A percentile compares a stretch with the other conserved stretches of the same genome.
Evolutionary conservation across 2,113 vertebrate species (phyloP).

Genomic region (Cranoglanis bouderius): DNA sequence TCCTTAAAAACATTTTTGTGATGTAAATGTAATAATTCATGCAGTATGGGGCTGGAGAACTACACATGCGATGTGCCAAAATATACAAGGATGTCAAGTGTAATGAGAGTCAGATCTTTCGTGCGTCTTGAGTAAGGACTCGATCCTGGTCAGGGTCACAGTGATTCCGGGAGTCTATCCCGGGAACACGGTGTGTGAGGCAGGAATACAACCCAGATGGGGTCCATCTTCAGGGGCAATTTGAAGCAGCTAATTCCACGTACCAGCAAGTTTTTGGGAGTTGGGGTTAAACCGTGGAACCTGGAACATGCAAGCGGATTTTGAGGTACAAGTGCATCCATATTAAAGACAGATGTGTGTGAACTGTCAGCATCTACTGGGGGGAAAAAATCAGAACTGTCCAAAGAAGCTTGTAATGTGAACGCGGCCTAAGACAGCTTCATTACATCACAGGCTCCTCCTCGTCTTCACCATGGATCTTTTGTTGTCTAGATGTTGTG

Average conservation of each 20-base stretch:
- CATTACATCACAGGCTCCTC: not conserved
- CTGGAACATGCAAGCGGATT: no score
- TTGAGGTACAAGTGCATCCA: no score
- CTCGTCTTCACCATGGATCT: not conserved
- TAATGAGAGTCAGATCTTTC: not conserved
- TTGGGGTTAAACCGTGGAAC: no score
- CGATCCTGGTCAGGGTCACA: not conserved
- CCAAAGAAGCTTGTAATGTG: no score
- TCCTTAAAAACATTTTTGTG: no score
- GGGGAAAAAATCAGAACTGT: no score
- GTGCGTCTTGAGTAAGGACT: not conserved
- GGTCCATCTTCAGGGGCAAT: no score
- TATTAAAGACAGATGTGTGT: no score
- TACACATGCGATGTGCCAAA: not conserved
- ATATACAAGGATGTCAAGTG: not conserved
- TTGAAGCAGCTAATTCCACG: no score
- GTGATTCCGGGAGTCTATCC: not conserved
- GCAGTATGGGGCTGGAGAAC: no score
- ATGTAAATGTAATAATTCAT: no score
- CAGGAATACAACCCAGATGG: not conserved
- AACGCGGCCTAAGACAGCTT: not conserved
- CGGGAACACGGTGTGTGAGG: no score
- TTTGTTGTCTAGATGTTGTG: not conserved
- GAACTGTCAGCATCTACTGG: not conserved
- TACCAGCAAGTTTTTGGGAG: not conserved